These are phyloP conservation scores for Myiozetetes cayanensis DNA, from an alignment of 2,113 vertebrate species.

Conservation along the genomic window DNA sequence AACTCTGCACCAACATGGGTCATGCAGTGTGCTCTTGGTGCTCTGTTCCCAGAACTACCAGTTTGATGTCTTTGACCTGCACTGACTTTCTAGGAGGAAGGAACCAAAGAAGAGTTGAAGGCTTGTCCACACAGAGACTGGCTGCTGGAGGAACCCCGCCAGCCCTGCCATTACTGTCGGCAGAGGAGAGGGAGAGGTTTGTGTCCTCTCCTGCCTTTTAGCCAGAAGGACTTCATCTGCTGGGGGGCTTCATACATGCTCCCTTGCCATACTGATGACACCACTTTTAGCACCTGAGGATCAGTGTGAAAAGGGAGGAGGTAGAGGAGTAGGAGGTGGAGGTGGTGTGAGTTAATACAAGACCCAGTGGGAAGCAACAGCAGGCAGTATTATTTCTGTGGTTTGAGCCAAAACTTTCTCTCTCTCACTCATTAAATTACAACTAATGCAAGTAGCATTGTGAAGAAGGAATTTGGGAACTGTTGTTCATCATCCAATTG, in stretches of 20 bases:
- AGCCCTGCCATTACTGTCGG: rapidly evolving
- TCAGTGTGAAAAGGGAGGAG: constrained; percentile 39
- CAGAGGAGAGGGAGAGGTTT: background rate
- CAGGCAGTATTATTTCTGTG: constrained; percentile 49
- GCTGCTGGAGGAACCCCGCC: background rate
- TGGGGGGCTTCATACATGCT: background rate
- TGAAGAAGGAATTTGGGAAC: constrained; percentile 64
- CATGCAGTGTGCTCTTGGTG: background rate
- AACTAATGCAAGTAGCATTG: constrained; percentile 59
- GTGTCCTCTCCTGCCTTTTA: background rate
- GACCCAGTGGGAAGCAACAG: constrained; percentile 46
- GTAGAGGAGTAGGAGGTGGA: background rate
- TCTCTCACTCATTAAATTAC: constrained; percentile 58
- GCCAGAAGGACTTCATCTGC: background rate
- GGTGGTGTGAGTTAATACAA: constrained; percentile 53
- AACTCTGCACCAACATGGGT: rapidly evolving
- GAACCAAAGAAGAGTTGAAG: background rate
- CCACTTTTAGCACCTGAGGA: constrained; percentile 45
- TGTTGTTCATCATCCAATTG: constrained; percentile 53
- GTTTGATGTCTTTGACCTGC: background rate
- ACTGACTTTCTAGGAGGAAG: background rate
- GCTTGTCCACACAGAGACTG: background rate
- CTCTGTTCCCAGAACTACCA: background rate
- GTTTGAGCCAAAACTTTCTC: constrained; percentile 55
- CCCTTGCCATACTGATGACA: constrained; percentile 5